Base-by-base conservation (phyloP, 1,140 invertebrate species). In the Hylyphantes graminicola region DNA sequence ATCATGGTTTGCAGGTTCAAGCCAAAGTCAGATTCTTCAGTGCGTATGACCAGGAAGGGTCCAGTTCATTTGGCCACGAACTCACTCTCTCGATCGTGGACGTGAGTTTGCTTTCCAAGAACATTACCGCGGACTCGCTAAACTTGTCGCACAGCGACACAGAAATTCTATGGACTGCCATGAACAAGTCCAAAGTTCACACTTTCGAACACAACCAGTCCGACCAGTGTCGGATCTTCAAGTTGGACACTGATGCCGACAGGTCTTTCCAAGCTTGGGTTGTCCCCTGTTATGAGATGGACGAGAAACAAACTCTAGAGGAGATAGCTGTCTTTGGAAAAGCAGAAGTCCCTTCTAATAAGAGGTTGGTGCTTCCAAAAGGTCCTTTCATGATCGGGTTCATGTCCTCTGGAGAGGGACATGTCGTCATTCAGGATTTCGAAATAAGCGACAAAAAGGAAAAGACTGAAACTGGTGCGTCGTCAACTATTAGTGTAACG, bases 351-450 rank as follows among this genome's bases (percentile, higher is more conserved):
- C 61, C 73, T 68, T 53, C 7, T 5, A 68, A 50, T 19, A 76
- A 68, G 11, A 68, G 82, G 48, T 17, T 85, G 9, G 74, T 85
- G 15, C n/a, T 85, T 2, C 82, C 82, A 9, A 48, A 54, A 2
- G 73, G 21, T 4, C 82, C 82, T 12, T 67, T 77, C 61, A 85
- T 85, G 82, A n/a, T 85, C 0, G 82, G 82, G 4, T 85, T 85
- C 21, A 54, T 85, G 19, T 85, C 82, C 6, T 19, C 73, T 70
- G 82, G 82, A 10, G 82, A 85, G 4, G 57, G 35, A 7, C 57
- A 85, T 15, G 82, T 77, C 7, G 82, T 63, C 17, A 48, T 85
- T 13, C 35, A 77, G 21, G 82, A 77, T 70, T 70, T 85, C 7
- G 54, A 67, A n/a, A 50, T 83, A 12, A 61, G 51, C 3, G 35